A percentile compares a stretch with the other conserved stretches of the same genome.
Conservation (phyloP, 2,113 vertebrate genomes). For the Beaufortia kweichowensis region DNA sequence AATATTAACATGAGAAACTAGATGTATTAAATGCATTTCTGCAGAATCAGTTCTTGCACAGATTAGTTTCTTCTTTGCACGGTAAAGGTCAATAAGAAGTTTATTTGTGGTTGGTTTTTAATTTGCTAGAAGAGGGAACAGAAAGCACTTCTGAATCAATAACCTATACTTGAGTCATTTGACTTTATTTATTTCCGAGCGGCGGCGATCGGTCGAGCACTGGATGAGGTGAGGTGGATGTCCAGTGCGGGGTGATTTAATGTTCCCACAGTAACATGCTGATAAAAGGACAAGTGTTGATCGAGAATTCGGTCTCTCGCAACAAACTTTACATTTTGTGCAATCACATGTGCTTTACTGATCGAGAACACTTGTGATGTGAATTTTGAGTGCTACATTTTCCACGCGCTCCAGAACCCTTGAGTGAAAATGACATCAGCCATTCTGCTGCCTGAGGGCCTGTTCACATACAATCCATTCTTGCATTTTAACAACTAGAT, state of each 20-base stretch:
- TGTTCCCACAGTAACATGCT: too few species aligned
- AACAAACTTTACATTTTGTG: not conserved
- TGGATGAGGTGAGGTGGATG: not conserved
- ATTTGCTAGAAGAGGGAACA: not conserved
- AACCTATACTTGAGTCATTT: not conserved
- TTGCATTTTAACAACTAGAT: not conserved
- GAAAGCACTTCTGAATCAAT: not conserved
- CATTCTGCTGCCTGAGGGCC: not conserved
- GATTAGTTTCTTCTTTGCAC: not conserved
- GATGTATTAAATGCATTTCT: not conserved
- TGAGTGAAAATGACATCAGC: not conserved
- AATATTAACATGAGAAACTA: too few species aligned
- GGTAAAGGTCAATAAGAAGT: not conserved
- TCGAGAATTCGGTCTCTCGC: not conserved
- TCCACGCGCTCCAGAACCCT: not conserved
- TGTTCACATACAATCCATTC: not conserved
- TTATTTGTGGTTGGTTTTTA: not conserved
- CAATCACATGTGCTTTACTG: not conserved
- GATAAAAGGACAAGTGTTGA: conserved; percentile 10
- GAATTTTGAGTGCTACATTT: not conserved
- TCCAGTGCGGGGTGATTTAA: not conserved
- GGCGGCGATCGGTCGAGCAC: not conserved
- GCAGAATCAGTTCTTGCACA: not conserved
- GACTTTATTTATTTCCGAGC: not conserved
- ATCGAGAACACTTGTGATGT: not conserved